Evolutionary conservation across 2,797 vertebrate species (phyloP).

Genomic region (Halcyon chelicuti): DNA sequence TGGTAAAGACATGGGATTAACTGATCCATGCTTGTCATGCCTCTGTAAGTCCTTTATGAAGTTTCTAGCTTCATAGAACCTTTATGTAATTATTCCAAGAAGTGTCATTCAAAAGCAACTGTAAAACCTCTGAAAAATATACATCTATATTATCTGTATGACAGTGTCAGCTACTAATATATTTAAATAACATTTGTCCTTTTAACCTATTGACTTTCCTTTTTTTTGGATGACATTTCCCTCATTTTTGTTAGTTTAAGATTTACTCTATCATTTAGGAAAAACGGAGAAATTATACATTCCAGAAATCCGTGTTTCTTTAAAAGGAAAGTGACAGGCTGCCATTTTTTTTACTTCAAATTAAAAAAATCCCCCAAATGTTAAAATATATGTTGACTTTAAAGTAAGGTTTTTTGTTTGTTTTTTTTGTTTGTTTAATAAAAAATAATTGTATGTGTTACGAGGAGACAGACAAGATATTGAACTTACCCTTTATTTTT

Average conservation of each 20-base stretch:
- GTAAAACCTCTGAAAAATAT: neutral
- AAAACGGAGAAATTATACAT: neutral
- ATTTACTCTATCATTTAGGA: neutral
- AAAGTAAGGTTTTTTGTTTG: neutral
- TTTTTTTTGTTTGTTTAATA: too few relatives aligned
- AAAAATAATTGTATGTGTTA: neutral
- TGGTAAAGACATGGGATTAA: neutral
- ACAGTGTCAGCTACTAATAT: neutral
- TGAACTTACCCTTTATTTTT: neutral
- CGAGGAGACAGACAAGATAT: neutral
- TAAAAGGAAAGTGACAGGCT: neutral
- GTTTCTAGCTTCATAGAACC: neutral
- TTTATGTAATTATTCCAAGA: neutral
- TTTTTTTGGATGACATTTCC: neutral
- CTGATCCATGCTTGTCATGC: neutral
- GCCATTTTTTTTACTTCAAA: neutral
- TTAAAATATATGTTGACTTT: neutral
- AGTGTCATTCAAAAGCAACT: neutral
- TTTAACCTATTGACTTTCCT: neutral
- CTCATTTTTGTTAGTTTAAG: neutral
- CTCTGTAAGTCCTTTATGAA: neutral
- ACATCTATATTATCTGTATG: neutral
- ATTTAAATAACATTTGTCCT: neutral
- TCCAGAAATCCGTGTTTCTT: neutral
- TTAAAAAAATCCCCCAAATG: neutral